phyloP scores from a whole-genome alignment of 2,113 vertebrate species.

The Naja naja region DNA sequence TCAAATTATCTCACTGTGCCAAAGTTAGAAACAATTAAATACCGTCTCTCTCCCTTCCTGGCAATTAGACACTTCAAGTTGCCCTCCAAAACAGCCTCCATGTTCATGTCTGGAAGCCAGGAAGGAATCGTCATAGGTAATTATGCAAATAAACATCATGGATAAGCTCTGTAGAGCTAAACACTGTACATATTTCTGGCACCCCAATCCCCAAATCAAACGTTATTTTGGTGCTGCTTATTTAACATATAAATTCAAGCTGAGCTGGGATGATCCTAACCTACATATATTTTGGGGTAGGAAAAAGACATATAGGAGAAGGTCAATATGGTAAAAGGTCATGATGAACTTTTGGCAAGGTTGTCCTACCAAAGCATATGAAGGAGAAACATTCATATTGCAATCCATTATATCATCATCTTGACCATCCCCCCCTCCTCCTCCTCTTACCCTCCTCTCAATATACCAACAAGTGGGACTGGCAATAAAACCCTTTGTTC shows the following conservation, averaged over 20 bases:
- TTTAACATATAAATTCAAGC: neutral
- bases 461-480: neutral
- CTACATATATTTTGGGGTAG: neutral
- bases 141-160: neutral
- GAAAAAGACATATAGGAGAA: neutral
- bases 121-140: slow-evolving; percentile 77
- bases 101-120: slow-evolving; percentile 76
- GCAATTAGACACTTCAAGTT: slow-evolving; percentile 72
- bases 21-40: slow-evolving; percentile 10
- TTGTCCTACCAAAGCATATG: neutral
- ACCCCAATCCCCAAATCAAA: neutral
- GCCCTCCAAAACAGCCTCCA: slow-evolving; percentile 70
- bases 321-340: neutral
- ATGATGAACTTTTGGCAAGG: neutral
- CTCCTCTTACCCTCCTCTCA: neutral
- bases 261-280: neutral
- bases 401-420: neutral
- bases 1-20: slow-evolving; percentile 67
- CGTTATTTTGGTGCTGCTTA: neutral
- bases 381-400: neutral
- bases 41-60: slow-evolving; percentile 63
- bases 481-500: neutral
- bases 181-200: neutral
- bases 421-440: neutral
- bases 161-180: neutral